Evolutionary conservation across 1,140 invertebrate species (phyloP).

Genomic region (Drosophila bocki): DNA sequence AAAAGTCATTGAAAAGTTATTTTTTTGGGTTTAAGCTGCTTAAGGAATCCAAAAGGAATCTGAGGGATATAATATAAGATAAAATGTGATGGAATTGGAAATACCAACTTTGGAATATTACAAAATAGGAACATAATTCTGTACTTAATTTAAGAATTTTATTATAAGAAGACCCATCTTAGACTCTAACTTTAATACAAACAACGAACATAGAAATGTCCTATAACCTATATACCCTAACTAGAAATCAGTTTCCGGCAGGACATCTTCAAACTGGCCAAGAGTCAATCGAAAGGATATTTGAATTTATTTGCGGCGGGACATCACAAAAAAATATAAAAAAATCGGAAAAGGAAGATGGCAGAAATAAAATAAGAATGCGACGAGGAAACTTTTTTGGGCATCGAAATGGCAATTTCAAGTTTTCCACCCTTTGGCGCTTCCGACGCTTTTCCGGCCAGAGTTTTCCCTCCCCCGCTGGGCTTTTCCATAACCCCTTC

Average conservation of each 20-base stretch:
- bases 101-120: not conserved
- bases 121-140: not conserved
- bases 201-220: not conserved
- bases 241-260: not conserved
- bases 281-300: conserved; percentile 48
- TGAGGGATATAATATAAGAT: too few relatives aligned
- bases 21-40: conserved; percentile 35
- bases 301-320: conserved; percentile 37
- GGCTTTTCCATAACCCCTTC: conserved; percentile 20
- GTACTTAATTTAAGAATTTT: too few relatives aligned
- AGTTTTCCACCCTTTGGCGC: conserved; percentile 50
- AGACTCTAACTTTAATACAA: too few relatives aligned
- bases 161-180: too few relatives aligned
- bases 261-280: conserved; percentile 1
- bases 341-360: conserved; percentile 17
- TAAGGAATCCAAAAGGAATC: conserved; percentile 18
- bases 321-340: conserved; percentile 8
- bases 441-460: conserved; percentile 5
- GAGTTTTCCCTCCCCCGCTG: not conserved
- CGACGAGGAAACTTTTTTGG: conserved; percentile 38
- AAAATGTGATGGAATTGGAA: not conserved
- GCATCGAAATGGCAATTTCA: conserved; percentile 62
- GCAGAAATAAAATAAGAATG: conserved; percentile 23
- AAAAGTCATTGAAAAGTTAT: conserved; percentile 58
- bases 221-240: not conserved